Base-by-base conservation (phyloP, 2,888 invertebrate species). In the Hypselothyrea guttata region DNA sequence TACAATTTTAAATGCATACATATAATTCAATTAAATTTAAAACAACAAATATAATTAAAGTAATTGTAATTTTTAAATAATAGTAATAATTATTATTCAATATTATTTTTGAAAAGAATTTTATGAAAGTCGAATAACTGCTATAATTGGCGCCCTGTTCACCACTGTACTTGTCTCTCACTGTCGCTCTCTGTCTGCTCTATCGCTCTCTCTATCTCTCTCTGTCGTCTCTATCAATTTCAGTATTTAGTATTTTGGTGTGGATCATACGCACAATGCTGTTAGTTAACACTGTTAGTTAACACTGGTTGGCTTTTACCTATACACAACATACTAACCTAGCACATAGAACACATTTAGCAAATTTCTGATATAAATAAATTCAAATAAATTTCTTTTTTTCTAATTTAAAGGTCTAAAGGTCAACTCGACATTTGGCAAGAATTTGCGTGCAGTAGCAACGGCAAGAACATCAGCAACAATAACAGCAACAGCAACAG, bases 401-500 rank as follows among this genome's bases (percentile, higher is more conserved):
- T 37, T 28, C 67, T 55, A 4, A 57, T 28, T 68, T 55, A 4
- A 57, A 89, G 89, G 89, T 88, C 66, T 88, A 63, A 88, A 76
- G 62, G 75, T 78, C 63, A 75, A 77, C 61, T 77, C 88, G 49
- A 89, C 87, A 61, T 88, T 88, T 77, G 88, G 87, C 64, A 88
- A 88, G 71, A 88, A 85, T 71, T 74, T 89, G 65, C 85, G 86
- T 71, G 76, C 81, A 69, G 64, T 75, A 69, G 64, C 76, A 64
- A 59, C 67, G 68, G 65, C 66, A 51, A 60, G 22, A 44, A 59
- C 77, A 70, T 62, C 74, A 81, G 60, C 75, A 68, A 68, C 56
- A 60, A 46, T 56, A 67, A 15, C 70, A 45, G 28, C 63, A 59
- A n/a, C 69, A 59, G 49, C 66, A 55, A 9, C 70, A 27, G n/a